Percentiles rank a stretch among this genome's conserved stretches.
These are phyloP conservation scores for Phainopepla nitens DNA, from an alignment of 2,113 vertebrate species.

Conservation along the genomic window DNA sequence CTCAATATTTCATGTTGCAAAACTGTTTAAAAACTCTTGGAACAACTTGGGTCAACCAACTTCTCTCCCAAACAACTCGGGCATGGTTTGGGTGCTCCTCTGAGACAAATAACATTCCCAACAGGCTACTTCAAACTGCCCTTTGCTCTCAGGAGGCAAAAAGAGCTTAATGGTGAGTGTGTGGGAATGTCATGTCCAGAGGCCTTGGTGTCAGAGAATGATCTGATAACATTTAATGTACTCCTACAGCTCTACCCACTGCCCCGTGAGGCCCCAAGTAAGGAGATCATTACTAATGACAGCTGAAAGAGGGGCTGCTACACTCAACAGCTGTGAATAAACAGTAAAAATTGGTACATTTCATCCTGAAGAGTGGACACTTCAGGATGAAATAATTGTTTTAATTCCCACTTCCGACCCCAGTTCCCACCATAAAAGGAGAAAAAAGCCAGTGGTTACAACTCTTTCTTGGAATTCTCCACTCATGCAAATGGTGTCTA, in stretches of 20 bases:
- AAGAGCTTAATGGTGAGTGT: not conserved
- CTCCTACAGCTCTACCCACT: not conserved
- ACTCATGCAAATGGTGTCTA: not conserved
- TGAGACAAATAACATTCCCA: not conserved
- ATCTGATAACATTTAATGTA: not conserved
- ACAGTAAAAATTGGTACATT: not conserved
- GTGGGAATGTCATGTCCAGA: not conserved
- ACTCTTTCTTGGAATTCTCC: not conserved
- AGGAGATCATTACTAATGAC: not conserved
- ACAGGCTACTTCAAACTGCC: not conserved
- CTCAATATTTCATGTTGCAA: not conserved
- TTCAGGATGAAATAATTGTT: not conserved
- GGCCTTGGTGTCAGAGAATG: not conserved
- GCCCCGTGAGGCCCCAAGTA: not conserved
- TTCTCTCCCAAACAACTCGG: not conserved
- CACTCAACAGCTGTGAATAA: not conserved
- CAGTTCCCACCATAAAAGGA: rapidly evolving
- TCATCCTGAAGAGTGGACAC: not conserved
- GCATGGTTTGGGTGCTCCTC: not conserved
- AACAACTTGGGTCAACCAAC: not conserved
- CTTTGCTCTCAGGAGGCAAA: not conserved
- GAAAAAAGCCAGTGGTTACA: not conserved
- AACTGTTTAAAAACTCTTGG: not conserved
- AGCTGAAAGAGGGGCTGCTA: not conserved
- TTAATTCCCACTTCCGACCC: not conserved